Conservation (phyloP, 2,113 vertebrate genomes). For the Eupsittula cactorum region DNA sequence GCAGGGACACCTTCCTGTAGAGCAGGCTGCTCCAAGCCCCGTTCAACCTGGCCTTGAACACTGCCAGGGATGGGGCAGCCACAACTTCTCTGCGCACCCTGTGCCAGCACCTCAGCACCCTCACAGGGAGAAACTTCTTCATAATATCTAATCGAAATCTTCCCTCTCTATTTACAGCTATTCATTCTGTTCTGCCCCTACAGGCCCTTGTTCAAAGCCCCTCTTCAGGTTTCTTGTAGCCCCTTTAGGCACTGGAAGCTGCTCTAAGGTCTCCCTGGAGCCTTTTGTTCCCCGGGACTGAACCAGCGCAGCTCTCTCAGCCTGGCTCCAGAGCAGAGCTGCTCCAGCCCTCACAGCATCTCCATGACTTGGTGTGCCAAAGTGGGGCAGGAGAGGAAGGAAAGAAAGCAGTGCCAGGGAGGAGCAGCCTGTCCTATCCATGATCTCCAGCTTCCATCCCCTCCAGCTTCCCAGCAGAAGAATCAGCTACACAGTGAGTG, state of each 20-base stretch:
- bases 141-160: neutral
- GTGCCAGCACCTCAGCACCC: neutral
- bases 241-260: neutral
- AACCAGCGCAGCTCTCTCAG: neutral
- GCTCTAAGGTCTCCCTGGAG: neutral
- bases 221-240: neutral
- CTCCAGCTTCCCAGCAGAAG: neutral
- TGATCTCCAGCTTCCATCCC: neutral
- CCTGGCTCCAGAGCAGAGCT: neutral
- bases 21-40: neutral
- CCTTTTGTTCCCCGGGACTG: neutral
- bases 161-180: neutral
- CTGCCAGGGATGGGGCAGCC: neutral
- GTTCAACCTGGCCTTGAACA: neutral
- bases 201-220: neutral
- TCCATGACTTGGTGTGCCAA: neutral
- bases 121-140: neutral
- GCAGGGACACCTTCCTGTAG: neutral
- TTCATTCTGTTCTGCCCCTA: neutral
- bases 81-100: neutral
- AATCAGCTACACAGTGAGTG: neutral
- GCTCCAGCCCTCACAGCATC: neutral
- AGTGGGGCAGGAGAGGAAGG: neutral
- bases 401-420: neutral
- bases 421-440: neutral